Conservation (phyloP, 1,140 invertebrate species). For the Ceratina australensis region DNA sequence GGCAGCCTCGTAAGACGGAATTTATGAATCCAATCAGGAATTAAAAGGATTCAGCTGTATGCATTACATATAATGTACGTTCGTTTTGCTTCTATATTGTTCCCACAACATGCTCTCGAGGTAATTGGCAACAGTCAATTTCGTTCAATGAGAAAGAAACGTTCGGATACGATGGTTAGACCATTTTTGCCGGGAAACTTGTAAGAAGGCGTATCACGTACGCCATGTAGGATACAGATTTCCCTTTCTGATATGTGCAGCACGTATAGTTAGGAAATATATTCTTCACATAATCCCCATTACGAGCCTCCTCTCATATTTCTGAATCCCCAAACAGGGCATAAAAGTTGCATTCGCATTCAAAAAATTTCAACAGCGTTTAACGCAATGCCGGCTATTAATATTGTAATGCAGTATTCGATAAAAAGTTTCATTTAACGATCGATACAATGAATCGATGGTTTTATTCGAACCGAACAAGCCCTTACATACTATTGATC, state of each 20-base stretch:
- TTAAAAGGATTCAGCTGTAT: too few relatives aligned
- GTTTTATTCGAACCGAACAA: too few relatives aligned
- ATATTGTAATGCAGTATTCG: too few relatives aligned
- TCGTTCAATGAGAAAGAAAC: slow-evolving; percentile 22
- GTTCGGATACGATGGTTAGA: slow-evolving; percentile 16
- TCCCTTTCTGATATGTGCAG: slow-evolving; percentile 60
- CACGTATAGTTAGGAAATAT: slow-evolving; percentile 67
- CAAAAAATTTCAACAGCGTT: too few relatives aligned
- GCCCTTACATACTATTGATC: not conserved
- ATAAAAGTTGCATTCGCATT: too few relatives aligned
- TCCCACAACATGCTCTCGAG: not conserved
- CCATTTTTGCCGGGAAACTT: slow-evolving; percentile 44
- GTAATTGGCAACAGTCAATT: slow-evolving; percentile 36
- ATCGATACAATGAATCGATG: too few relatives aligned
- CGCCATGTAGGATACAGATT: slow-evolving; percentile 62
- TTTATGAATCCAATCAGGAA: too few relatives aligned
- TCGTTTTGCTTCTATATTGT: not conserved
- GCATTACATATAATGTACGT: too few relatives aligned
- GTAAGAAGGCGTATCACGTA: slow-evolving; percentile 63
- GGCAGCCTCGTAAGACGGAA: too few relatives aligned
- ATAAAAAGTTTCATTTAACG: too few relatives aligned
- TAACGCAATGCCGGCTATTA: too few relatives aligned
- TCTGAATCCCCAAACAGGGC: slow-evolving; percentile 49
- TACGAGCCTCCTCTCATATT: slow-evolving; percentile 41
- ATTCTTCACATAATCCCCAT: slow-evolving; percentile 59